These are phyloP conservation scores for Ophioderma brevispina DNA, from an alignment of 35 echinoderm and acorn worm species.

Conservation along the genomic window DNA sequence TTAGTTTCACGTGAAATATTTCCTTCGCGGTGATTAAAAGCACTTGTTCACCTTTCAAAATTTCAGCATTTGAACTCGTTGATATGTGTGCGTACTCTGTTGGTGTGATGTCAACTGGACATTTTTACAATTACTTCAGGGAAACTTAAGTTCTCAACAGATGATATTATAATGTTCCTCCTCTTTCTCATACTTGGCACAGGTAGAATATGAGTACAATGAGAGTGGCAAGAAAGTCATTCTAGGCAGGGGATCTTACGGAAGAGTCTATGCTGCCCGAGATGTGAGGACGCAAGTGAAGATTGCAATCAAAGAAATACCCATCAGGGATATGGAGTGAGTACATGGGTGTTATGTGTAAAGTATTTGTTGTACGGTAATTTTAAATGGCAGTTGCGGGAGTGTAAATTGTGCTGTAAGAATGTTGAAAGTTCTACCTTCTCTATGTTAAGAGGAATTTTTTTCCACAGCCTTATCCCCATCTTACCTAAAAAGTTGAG, in stretches of 20 bases:
- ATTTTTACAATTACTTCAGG: background rate
- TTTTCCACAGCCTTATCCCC: too few relatives aligned
- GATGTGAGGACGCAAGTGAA: constrained; percentile 78
- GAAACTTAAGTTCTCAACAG: background rate
- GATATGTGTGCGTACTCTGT: too few relatives aligned
- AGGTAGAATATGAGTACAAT: constrained; percentile 86
- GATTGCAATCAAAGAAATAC: constrained; percentile 97
- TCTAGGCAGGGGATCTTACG: constrained; percentile 85
- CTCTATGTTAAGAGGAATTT: too few relatives aligned
- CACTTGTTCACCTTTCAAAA: background rate
- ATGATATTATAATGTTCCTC: background rate
- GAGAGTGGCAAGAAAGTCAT: constrained; percentile 59
- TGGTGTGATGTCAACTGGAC: too few relatives aligned
- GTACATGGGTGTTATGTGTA: too few relatives aligned
- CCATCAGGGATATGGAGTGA: constrained; percentile 82
- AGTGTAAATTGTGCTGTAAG: too few relatives aligned
- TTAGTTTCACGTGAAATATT: too few relatives aligned
- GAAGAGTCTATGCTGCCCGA: constrained; percentile 85
- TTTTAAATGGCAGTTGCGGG: too few relatives aligned
- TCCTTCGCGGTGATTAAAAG: background rate
- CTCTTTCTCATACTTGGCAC: constrained; percentile 11
- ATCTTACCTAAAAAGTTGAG: too few relatives aligned
- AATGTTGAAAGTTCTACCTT: too few relatives aligned
- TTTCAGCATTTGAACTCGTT: background rate
- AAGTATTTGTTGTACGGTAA: too few relatives aligned